These are phyloP conservation scores for Gymnoscopelus braueri DNA, from an alignment of 2,797 vertebrate genomes.

Conservation along the genomic window DNA sequence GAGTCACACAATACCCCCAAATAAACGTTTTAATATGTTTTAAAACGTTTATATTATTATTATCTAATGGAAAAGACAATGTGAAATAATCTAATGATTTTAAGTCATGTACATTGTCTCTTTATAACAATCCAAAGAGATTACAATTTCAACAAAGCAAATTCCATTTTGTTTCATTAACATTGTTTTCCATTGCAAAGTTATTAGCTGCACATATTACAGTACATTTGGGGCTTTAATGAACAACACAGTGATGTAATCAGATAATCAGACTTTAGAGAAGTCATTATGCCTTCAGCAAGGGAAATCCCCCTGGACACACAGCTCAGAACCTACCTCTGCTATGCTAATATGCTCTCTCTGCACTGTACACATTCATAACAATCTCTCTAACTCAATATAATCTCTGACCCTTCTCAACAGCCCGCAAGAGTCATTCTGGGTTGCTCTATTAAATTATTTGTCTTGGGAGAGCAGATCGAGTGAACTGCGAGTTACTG, in stretches of 20 bases:
- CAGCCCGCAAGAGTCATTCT: conserved; percentile 20
- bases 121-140: too few species aligned
- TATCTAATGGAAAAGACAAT: too few species aligned
- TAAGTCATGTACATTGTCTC: too few species aligned
- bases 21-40: too few species aligned
- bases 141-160: too few species aligned
- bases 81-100: too few species aligned
- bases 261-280: conserved; percentile 21
- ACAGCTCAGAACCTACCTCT: conserved; percentile 24
- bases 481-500: neutral
- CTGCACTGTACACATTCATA: neutral
- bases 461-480: conserved; percentile 42
- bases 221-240: neutral
- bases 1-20: too few species aligned
- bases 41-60: too few species aligned
- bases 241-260: neutral
- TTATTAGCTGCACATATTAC: neutral
- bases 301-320: conserved; percentile 26
- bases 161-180: too few species aligned
- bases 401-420: conserved; percentile 23
- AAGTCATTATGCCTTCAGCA: conserved; percentile 11
- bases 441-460: conserved; percentile 48
- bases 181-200: too few species aligned
- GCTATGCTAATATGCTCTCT: conserved; percentile 19
- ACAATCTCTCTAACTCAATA: neutral